Base-by-base conservation (phyloP, 2,888 invertebrate species). In the Synergus itoensis region DNA sequence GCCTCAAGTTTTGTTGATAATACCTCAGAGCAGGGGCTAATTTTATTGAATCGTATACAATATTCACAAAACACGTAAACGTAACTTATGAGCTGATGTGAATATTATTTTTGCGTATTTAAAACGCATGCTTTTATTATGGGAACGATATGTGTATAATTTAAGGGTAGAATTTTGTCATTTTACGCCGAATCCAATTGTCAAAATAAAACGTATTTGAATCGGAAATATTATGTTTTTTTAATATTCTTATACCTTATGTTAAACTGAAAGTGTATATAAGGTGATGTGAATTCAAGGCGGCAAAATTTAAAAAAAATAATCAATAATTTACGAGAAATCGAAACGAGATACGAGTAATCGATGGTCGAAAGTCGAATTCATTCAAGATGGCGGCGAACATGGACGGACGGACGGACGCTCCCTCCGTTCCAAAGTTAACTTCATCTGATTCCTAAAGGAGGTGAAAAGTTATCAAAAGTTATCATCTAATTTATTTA, bases 31-130 rank as follows among this genome's bases (percentile, higher is more conserved):
- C 28, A 73, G 48, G n/a, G 36, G n/a, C 11, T 48, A 16, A 65
- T 53, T 73, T 53, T 69, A 12, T 69, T 45, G 4, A 69, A 69
- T 45, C 45, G 18, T 69, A 5, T 69, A 18, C 18, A 45, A 69
- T 12, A 73, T 73, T 48, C 48, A 53, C 36, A 73, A 53, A 14
- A 28, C 62, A 73, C 36, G 53, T 45, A 9, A 73, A 40, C 48
- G 21, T 45, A 28, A 48, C 36, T 69, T 8, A 28, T 69, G 73
- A 73, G 73, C 28, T 48, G 53, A 73, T 73, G 53, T 73, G 73
- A 53, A 73, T 73, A 53, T 73, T 69, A 21, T 48, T 73, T 73
- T 73, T 48, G 73, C 48, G 73, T 48, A 73, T 53, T 73, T 48
- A 69, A 69, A 45, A 69, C 16, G 69, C 69, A 45, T 48, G 69